Conservation (phyloP, 2,888 invertebrate species). For the Mermis nigrescens region DNA sequence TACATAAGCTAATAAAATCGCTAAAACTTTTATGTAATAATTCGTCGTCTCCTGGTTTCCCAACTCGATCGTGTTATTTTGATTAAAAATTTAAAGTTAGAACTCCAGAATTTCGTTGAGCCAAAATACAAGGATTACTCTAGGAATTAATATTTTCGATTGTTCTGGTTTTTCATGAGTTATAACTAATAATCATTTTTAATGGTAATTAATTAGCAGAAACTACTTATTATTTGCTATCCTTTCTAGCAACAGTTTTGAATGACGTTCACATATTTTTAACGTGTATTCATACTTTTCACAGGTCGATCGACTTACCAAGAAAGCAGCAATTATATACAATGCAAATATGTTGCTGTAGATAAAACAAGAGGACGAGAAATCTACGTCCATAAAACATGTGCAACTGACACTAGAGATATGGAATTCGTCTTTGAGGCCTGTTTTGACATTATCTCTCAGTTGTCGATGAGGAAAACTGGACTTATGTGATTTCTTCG, state of each 20-base stretch:
- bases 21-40: too few species aligned
- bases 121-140: too few species aligned
- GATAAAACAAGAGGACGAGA: conserved; percentile 99
- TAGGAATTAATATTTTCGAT: too few species aligned
- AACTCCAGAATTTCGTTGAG: too few species aligned
- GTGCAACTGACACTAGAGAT: conserved; percentile 75
- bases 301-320: conserved; percentile 80
- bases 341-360: conserved; percentile 99
- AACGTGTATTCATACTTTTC: conserved; percentile 14
- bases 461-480: neutral
- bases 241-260: too few species aligned
- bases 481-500: neutral
- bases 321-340: conserved; percentile 93
- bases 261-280: too few species aligned
- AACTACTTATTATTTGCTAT: neutral
- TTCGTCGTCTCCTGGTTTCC: too few species aligned
- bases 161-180: neutral
- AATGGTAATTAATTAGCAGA: neutral
- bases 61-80: too few species aligned
- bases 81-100: too few species aligned
- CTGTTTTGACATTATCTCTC: neutral
- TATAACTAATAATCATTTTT: too few species aligned
- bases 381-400: conserved; percentile 99
- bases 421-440: neutral
- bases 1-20: too few species aligned